Base-by-base conservation (phyloP, 2,888 invertebrate genomes). In the Acheta domesticus region DNA sequence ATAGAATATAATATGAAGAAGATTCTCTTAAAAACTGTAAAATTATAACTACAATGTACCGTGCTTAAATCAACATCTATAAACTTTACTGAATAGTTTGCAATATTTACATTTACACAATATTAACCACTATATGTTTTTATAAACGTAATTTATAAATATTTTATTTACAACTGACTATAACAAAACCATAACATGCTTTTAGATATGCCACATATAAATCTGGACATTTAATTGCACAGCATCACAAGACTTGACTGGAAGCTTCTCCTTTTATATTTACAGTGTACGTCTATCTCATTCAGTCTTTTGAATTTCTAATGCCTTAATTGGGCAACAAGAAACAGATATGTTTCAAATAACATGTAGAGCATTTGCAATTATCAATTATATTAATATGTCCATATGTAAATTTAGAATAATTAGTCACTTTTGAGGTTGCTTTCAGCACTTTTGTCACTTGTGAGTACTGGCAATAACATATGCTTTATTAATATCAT, bases 91-190 rank as follows among this genome's bases (percentile, higher is more conserved):
- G n/a, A 62, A 62, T 62, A 62, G n/a, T 62, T 5, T 62, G 14
- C 16, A n/a, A 62, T 62, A 62, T 62, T 62, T 62, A 14, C 36
- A 36, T 62, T 14, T 62, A 62, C 62, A 62, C n/a, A 62, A 19
- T n/a, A 62, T n/a, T n/a, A 62, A 62, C 62, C 11, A 62, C 62
- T 62, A 62, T 62, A 62, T 62, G 16, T n/a, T 62, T 62, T 62
- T 62, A n/a, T 62, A 62, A 62, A 62, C 62, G n/a, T 19, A 62
- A 19, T 19, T 62, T 62, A 19, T n/a, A 62, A 62, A 62, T 62
- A 62, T 62, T 62, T 62, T 62, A 62, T 62, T 62, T 62, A 62
- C 62, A 62, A 62, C 62, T 19, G 62, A 62, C 36, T 62, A 62
- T 62, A 62, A 62, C 62, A 62, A 62, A 62, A 62, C 16, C n/a